A percentile compares a stretch with the other conserved stretches of the same genome.
These are phyloP conservation scores for Diplazon laetatorius DNA, from an alignment of 2,888 invertebrate species.

Conservation along the genomic window DNA sequence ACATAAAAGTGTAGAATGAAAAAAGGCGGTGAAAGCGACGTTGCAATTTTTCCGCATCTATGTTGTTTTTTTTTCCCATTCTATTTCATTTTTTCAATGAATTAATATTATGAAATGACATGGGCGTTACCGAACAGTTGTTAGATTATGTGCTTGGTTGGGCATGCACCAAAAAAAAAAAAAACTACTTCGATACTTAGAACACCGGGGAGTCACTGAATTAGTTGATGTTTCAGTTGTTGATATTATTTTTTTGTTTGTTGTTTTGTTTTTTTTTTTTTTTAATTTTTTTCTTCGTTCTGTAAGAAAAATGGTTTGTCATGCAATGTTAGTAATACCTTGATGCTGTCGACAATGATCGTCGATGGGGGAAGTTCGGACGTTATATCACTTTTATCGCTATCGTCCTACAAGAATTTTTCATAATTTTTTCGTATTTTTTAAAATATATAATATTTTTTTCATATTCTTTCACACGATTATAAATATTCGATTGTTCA, in stretches of 20 bases:
- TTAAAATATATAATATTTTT: too few species aligned
- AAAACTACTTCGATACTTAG: conserved; percentile 58
- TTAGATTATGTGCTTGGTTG: conserved; percentile 59
- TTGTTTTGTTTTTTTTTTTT: conserved; percentile 38
- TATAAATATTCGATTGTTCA: background rate
- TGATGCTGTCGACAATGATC: conserved; percentile 52
- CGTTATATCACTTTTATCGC: conserved; percentile 68
- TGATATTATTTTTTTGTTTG: conserved; percentile 24
- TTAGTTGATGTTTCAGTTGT: conserved; percentile 21
- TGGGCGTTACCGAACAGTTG: conserved; percentile 50
- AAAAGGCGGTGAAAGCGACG: background rate
- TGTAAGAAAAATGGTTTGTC: conserved; percentile 46
- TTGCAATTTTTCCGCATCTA: conserved; percentile 29
- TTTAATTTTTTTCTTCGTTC: conserved; percentile 22
- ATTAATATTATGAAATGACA: conserved; percentile 49
- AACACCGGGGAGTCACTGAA: conserved; percentile 54
- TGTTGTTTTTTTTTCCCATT: conserved; percentile 28
- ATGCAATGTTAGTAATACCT: conserved; percentile 69
- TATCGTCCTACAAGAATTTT: conserved; percentile 71
- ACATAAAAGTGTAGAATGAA: conserved; percentile 9
- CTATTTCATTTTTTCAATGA: too few species aligned
- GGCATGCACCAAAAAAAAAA: conserved; percentile 50
- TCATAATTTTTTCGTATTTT: conserved; percentile 6
- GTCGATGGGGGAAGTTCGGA: conserved; percentile 51
- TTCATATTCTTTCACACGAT: background rate